Evolutionary conservation across 1,140 invertebrate genomes (phyloP).

Genomic region (Drosophila persimilis): DNA sequence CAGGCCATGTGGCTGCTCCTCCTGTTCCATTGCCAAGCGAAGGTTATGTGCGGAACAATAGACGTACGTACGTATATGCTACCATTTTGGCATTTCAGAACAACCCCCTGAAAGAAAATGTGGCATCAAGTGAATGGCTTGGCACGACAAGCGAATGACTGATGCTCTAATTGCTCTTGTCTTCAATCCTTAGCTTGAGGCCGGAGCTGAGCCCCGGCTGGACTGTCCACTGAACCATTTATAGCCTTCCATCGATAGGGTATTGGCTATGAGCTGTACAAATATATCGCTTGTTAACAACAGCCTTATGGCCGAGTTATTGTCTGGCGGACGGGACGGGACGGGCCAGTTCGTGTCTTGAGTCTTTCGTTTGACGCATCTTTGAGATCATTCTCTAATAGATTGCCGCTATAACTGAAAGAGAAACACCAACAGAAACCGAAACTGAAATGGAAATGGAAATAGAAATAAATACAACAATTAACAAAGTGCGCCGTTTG

Average conservation of each 20-base stretch:
- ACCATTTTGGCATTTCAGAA: constrained; percentile 59
- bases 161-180: too few relatives aligned
- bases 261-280: constrained; percentile 7
- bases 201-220: too few relatives aligned
- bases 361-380: constrained; percentile 70
- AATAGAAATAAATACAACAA: constrained; percentile 61
- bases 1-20: constrained; percentile 38
- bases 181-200: too few relatives aligned
- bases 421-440: constrained; percentile 14
- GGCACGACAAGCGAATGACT: too few relatives aligned
- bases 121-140: constrained; percentile 34
- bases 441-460: constrained; percentile 5
- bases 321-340: background rate
- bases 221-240: too few relatives aligned
- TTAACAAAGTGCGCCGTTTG: constrained; percentile 72
- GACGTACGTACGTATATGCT: constrained; percentile 13
- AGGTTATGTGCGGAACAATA: constrained; percentile 52
- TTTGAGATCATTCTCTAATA: constrained; percentile 52
- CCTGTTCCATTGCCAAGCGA: constrained; percentile 66
- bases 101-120: constrained; percentile 25
- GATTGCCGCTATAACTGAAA: constrained; percentile 33
- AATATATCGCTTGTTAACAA: constrained; percentile 43
- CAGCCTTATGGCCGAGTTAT: constrained; percentile 9
- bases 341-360: constrained; percentile 65
- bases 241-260: background rate